A percentile compares a stretch with the other conserved stretches of the same genome.
phyloP scores from a whole-genome alignment of 1,140 invertebrate genomes.

The Drosophila kurseongensis region DNA sequence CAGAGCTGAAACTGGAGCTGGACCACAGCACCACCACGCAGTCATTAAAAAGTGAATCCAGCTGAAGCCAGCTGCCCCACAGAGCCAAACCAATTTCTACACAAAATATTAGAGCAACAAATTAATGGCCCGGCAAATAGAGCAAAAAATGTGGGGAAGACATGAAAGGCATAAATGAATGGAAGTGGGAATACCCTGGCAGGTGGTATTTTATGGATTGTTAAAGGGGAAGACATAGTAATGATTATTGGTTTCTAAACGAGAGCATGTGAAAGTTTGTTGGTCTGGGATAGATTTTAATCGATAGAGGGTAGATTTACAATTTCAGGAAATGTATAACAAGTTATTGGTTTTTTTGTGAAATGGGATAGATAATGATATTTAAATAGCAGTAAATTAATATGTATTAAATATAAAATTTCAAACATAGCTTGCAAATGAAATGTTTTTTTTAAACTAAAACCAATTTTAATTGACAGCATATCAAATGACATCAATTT shows the following conservation, averaged over 20 bases:
- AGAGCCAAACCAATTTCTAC: constrained; percentile 68
- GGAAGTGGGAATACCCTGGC: constrained; percentile 44
- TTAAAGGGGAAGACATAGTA: constrained; percentile 3
- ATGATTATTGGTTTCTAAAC: background rate
- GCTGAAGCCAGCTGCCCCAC: constrained; percentile 52
- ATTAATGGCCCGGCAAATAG: constrained; percentile 68
- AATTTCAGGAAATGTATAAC: background rate
- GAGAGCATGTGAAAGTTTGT: constrained; percentile 1
- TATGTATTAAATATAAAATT: too few relatives aligned
- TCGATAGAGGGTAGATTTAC: background rate
- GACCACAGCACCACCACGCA: constrained; percentile 50
- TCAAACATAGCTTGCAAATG: background rate
- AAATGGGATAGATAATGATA: background rate
- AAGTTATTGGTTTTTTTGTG: background rate
- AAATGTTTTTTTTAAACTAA: background rate
- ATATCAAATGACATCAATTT: constrained; percentile 6
- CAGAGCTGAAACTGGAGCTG: constrained; percentile 14
- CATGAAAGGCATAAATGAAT: background rate
- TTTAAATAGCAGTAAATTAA: too few relatives aligned
- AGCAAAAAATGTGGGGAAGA: constrained; percentile 20
- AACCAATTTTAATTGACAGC: constrained; percentile 15
- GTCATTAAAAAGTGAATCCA: constrained; percentile 82
- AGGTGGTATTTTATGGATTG: constrained; percentile 13
- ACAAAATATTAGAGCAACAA: constrained; percentile 81
- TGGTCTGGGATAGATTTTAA: background rate